Evolutionary conservation across 2,113 vertebrate species (phyloP), one percentile per base, ranked within the genome.

Genomic region (Amazona guildingii): DNA sequence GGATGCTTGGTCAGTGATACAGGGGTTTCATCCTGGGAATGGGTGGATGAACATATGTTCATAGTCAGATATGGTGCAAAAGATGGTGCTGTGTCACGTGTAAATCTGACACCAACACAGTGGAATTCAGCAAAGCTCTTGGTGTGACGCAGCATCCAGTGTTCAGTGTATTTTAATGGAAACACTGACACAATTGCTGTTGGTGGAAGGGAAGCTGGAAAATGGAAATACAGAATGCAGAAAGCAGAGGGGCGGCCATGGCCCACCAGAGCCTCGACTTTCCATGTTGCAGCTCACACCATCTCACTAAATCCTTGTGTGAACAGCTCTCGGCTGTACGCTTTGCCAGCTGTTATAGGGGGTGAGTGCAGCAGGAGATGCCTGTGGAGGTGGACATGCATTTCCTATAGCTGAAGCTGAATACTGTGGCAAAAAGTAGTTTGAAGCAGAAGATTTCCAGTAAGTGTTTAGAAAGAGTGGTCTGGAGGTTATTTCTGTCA

Each of bases 1-100:
- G 90, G 48, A 79, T 75, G 33, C 33, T 66, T 92, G 57, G 18
- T 61, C n/a, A 78, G 11, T 72, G 74, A 88, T 68, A 35, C 17
- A 29, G 55, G 49, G 64, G 18, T 91, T 91, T 84, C 66, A 17
- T 20, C 35, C 62, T 75, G 76, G 57, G 43, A 67, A 37, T 69
- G 68, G 41, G 44, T 82, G 27, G 69, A 48, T 39, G 62, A 66
- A 61, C 33, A 21, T 0, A 0, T 2, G 2, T 67, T 78, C 6
- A 1, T 59, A 59, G n/a, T 16, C 16, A 37, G 83, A 43, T 55
- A 10, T 0, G 6, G n/a, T 54, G 39, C 83, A 80, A 35, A 84
- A 52, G 28, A 15, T 79, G 52, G 10, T 69, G 2, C 0, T 77
- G 18, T 75, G 79, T 51, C 54, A 46, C 10, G 0, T 33, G 10